phyloP scores from a whole-genome alignment of 2,888 invertebrate genomes.

The Mellilla xanthometata region DNA sequence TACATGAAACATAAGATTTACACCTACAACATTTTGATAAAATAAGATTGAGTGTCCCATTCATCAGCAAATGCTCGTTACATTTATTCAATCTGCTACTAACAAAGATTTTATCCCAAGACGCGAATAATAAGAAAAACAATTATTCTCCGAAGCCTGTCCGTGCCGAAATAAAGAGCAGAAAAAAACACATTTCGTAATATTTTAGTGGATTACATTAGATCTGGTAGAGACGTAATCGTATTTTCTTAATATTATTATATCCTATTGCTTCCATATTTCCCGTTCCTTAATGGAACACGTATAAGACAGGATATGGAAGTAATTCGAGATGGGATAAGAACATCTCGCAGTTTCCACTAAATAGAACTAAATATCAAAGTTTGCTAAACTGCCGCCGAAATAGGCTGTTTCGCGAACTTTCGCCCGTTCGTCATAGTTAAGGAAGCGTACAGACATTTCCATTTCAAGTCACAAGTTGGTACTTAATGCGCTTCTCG shows the following conservation, averaged over 20 bases:
- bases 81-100: neutral
- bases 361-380: conserved; percentile 22
- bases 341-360: conserved; percentile 23
- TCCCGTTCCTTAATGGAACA: conserved; percentile 22
- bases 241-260: conserved; percentile 24
- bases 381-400: conserved; percentile 14
- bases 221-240: conserved; percentile 15
- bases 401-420: conserved; percentile 18
- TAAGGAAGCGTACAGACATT: conserved; percentile 14
- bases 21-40: too few species aligned
- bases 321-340: conserved; percentile 21
- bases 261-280: conserved; percentile 21
- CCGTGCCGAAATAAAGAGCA: conserved; percentile 2
- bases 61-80: too few species aligned
- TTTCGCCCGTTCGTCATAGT: conserved; percentile 22
- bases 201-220: conserved; percentile 20
- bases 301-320: conserved; percentile 25
- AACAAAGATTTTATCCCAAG: neutral
- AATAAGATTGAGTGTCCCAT: too few species aligned
- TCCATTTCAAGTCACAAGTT: conserved; percentile 9
- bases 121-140: neutral
- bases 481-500: conserved; percentile 2
- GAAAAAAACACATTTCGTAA: conserved; percentile 13
- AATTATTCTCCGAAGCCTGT: neutral
- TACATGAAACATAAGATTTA: too few species aligned